These are phyloP conservation scores for Platysteira castanea DNA, from an alignment of 2,113 vertebrate species.

Conservation along the genomic window DNA sequence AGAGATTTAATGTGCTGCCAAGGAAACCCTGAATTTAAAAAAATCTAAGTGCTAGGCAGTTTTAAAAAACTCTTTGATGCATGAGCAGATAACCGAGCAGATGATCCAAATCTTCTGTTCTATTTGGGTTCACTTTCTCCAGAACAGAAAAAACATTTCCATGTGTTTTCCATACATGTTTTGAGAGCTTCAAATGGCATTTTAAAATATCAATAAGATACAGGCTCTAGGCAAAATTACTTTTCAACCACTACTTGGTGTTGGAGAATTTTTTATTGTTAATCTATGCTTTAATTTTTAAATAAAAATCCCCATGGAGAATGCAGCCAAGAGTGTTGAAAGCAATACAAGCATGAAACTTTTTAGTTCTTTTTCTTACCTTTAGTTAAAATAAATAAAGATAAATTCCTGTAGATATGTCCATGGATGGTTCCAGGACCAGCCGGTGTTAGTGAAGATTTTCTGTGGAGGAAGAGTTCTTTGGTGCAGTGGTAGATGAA, in stretches of 20 bases:
- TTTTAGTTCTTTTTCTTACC: background rate
- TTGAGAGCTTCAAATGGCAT: conserved; percentile 58
- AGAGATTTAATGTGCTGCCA: background rate
- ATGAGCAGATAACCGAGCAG: background rate
- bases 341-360: background rate
- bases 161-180: conserved; percentile 17
- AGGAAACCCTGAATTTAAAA: background rate
- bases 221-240: conserved; percentile 55
- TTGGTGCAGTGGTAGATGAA: background rate
- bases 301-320: background rate
- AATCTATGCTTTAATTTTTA: conserved; percentile 1
- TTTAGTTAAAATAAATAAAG: background rate
- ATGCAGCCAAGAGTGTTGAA: background rate
- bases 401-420: background rate
- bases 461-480: background rate
- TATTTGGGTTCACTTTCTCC: background rate
- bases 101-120: background rate
- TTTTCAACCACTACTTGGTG: conserved; percentile 23
- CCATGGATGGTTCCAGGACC: background rate
- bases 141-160: background rate
- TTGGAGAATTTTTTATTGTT: conserved; percentile 7
- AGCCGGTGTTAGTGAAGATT: too few species aligned
- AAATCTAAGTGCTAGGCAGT: background rate
- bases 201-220: conserved; percentile 73
- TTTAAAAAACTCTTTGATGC: background rate